Conservation (phyloP, 2,797 vertebrate species). For the Squalus acanthias region DNA sequence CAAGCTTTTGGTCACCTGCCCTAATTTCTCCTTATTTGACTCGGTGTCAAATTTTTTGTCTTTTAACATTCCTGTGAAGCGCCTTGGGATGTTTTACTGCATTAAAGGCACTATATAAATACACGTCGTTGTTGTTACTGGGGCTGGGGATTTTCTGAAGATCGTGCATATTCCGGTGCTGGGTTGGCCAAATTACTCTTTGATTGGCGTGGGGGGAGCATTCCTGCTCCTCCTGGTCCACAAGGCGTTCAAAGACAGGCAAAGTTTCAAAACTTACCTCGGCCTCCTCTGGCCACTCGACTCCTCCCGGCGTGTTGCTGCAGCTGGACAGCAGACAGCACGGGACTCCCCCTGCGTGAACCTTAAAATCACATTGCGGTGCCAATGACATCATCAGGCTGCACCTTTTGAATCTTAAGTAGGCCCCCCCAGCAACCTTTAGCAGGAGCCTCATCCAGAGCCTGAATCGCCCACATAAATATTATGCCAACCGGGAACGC, state of each 20-base stretch:
- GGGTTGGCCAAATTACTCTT: neutral
- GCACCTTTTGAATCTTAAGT: neutral
- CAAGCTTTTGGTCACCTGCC: too few relatives aligned
- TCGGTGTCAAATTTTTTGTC: too few relatives aligned
- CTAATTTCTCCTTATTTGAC: too few relatives aligned
- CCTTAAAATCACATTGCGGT: neutral
- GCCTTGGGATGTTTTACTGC: too few relatives aligned
- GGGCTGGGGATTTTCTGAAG: too few relatives aligned
- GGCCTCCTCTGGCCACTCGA: too few relatives aligned
- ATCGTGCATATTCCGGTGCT: neutral
- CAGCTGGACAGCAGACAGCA: neutral
- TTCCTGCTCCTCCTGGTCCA: neutral
- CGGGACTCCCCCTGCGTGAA: too few relatives aligned
- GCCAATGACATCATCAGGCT: too few relatives aligned
- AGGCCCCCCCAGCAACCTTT: neutral
- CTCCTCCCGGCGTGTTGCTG: neutral
- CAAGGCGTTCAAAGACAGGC: neutral
- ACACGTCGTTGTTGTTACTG: too few relatives aligned
- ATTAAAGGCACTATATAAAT: too few relatives aligned
- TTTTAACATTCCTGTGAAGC: too few relatives aligned
- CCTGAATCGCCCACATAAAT: neutral
- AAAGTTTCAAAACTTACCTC: neutral
- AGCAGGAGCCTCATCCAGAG: neutral
- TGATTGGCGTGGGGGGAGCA: neutral
- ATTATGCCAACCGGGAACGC: neutral